Evolutionary conservation across 2,888 invertebrate species (phyloP).

Genomic region (Phania funesta): DNA sequence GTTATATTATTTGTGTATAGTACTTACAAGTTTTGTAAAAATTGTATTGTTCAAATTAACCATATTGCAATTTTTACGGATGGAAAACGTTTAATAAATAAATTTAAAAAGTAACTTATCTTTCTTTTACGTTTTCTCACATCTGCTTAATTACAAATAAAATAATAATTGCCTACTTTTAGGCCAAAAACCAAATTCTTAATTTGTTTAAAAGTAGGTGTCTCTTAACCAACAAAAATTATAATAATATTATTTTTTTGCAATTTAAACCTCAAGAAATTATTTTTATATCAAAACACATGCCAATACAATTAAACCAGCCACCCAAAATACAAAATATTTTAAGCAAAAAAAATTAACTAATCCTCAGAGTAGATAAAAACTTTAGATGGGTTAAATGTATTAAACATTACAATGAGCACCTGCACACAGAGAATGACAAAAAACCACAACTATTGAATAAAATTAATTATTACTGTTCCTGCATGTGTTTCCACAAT

Average conservation of each 20-base stretch:
- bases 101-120: no score
- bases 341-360: background rate
- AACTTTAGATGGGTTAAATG: conserved; percentile 17
- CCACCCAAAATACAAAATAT: background rate
- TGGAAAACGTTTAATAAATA: background rate
- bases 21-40: no score
- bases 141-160: no score
- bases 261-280: conserved; percentile 10
- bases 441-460: background rate
- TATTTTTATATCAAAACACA: background rate
- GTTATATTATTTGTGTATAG: no score
- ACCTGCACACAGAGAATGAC: background rate
- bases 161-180: background rate
- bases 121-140: no score
- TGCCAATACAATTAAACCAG: background rate
- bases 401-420: conserved; percentile 3
- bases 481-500: background rate
- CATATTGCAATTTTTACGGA: no score
- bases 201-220: no score
- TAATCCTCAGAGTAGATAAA: conserved; percentile 37
- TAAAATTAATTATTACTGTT: background rate
- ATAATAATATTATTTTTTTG: background rate
- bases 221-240: no score
- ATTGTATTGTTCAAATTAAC: no score
- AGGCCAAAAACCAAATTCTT: background rate